Conservation (phyloP, 1,140 invertebrate genomes). For the Lucilia cuprina region DNA sequence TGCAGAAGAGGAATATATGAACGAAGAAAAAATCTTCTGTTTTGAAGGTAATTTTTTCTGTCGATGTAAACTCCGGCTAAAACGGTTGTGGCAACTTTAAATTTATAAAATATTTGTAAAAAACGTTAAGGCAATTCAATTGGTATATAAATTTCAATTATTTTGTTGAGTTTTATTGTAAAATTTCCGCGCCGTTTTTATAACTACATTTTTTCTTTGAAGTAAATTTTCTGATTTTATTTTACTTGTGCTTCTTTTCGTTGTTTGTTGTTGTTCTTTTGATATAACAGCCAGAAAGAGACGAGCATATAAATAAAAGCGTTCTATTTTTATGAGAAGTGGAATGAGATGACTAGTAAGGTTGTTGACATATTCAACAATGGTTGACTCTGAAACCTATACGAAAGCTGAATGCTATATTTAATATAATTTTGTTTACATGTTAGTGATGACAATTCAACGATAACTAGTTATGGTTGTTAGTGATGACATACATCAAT, state of each 20-base stretch:
- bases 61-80: not conserved
- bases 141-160: not conserved
- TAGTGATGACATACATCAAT: no score
- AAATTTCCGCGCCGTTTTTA: conserved; percentile 33
- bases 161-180: conserved; percentile 8
- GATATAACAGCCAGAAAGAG: conserved; percentile 10
- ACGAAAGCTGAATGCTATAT: not conserved
- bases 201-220: conserved; percentile 31
- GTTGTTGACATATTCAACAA: conserved; percentile 11
- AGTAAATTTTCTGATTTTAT: conserved; percentile 33
- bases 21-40: conserved; percentile 12
- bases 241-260: conserved; percentile 20
- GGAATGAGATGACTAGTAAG: not conserved
- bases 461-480: no score
- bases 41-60: not conserved
- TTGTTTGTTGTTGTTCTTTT: conserved; percentile 37
- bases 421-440: not conserved
- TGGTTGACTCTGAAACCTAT: not conserved
- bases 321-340: conserved; percentile 4
- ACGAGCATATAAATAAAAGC: not conserved
- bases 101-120: conserved; percentile 25
- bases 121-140: conserved; percentile 26
- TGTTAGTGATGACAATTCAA: no score
- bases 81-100: not conserved
- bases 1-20: conserved; percentile 3